Base-by-base conservation (phyloP, 2,888 invertebrate genomes). In the Labia minor region DNA sequence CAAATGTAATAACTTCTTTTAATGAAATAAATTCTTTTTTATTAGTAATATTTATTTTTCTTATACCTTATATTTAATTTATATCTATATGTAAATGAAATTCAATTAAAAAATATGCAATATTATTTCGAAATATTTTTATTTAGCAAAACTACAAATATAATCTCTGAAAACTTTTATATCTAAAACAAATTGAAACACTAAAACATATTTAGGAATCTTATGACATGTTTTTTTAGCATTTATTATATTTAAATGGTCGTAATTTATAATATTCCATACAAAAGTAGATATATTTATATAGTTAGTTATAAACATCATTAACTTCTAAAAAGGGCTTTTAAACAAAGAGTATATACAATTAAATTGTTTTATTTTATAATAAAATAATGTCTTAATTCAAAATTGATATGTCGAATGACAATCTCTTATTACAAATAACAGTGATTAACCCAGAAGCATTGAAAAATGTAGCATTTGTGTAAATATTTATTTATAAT, bases 1-100 rank as follows among this genome's bases (percentile, higher is more conserved):
- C 16, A 49, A 49, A 49, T 49, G 49, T 49, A 49, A 49, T 49
- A 49, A 49, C 49, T 49, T 49, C 49, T 49, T 14, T 49, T 49
- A 49, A 49, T 49, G 49, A 49, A 49, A 49, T 49, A 49, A 49
- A 49, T 49, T 49, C 49, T 49, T 49, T 49, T 49, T 49, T 49
- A 49, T 49, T 49, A 49, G 49, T 49, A 49, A 4, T 8, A 49
- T 26, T 26, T 26, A n/a, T n/a, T n/a, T n/a, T n/a, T n/a, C n/a
- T n/a, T n/a, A n/a, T n/a, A n/a, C n/a, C n/a, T n/a, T n/a, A n/a
- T n/a, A n/a, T n/a, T n/a, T n/a, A n/a, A n/a, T n/a, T n/a, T n/a
- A n/a, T n/a, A n/a, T n/a, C n/a, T n/a, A n/a, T n/a, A n/a, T n/a
- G n/a, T n/a, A n/a, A n/a, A n/a, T n/a, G n/a, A n/a, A n/a, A n/a